Base-by-base conservation (phyloP, 2,113 vertebrate genomes). In the Falcunculus frontatus region DNA sequence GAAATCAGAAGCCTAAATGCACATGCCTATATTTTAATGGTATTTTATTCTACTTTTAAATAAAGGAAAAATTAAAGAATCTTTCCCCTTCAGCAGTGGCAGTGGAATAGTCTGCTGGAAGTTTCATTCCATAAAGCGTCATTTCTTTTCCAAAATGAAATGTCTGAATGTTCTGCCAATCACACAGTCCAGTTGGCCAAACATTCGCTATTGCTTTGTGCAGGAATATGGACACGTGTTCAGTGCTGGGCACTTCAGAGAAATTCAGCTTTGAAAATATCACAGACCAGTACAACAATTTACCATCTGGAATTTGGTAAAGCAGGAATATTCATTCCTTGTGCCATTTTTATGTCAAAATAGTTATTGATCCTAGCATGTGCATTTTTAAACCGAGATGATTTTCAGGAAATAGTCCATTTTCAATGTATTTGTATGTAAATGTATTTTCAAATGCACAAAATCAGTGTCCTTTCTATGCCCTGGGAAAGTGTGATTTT, bases 71-170 rank as follows among this genome's bases (percentile, higher is more conserved):
- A 75, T 21, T 65, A 91, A 50, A 64, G 35, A 86, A 53, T 94
- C 72, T 93, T 95, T 95, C 83, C 62, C 49, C 17, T 94, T 87
- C 49, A 84, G 50, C 52, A 93, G 59, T 60, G 42, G 80, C 85
- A 96, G 59, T 77, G 64, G 92, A 97, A 95, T 59, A 93, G 57
- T 90, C 37, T 91, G 68, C 70, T 96, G 57, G 19, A 93, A 95
- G 84, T 96, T 96, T 87, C 57, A 82, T 94, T 96, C 78, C 73
- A 63, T 82, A 30, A 91, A 88, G 33, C 95, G 72, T 95, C 69
- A 82, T 90, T 95, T 93, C 49, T 97, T 96, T 96, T 96, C 96
- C 94, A 94, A 94, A 89, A 90, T 90, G 78, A 96, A 95, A 89
- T 8, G 1, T 82, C 74, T 90, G 82, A 92, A 82, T 93, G 67